Evolutionary conservation across 2,888 invertebrate genomes (phyloP).

Genomic region (Microctonus hyperodae): DNA sequence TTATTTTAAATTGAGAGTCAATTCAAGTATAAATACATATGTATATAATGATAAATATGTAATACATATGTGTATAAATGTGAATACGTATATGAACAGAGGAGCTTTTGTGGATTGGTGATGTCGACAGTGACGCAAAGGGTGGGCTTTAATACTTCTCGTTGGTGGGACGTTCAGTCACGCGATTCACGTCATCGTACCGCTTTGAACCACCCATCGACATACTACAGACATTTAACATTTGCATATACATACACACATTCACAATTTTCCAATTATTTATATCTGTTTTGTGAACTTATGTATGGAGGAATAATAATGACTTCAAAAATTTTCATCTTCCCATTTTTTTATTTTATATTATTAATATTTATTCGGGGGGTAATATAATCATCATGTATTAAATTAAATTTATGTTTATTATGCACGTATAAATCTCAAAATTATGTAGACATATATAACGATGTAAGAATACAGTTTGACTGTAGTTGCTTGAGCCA

Average conservation of each 20-base stretch:
- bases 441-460: conserved; percentile 4
- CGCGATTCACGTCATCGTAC: conserved; percentile 57
- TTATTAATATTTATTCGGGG: conserved; percentile 15
- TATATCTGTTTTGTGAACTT: neutral
- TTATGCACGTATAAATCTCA: neutral
- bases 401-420: too few relatives aligned
- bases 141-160: conserved; percentile 36
- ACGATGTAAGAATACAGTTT: too few relatives aligned
- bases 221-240: conserved; percentile 26
- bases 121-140: conserved; percentile 32
- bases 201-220: conserved; percentile 50
- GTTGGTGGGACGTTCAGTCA: conserved; percentile 46
- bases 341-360: too few relatives aligned
- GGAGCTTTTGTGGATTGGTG: conserved; percentile 25
- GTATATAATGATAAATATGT: neutral
- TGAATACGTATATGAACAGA: conserved; percentile 6
- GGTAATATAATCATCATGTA: conserved; percentile 22
- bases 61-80: neutral
- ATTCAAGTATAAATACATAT: neutral
- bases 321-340: too few relatives aligned
- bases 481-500: conserved; percentile 38
- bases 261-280: conserved; percentile 2
- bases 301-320: neutral
- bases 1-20: too few relatives aligned
- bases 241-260: conserved; percentile 35